Percentiles rank a stretch among this genome's conserved stretches.
Evolutionary conservation across 2,888 invertebrate genomes (phyloP).

Genomic region (Drosophila putrida): DNA sequence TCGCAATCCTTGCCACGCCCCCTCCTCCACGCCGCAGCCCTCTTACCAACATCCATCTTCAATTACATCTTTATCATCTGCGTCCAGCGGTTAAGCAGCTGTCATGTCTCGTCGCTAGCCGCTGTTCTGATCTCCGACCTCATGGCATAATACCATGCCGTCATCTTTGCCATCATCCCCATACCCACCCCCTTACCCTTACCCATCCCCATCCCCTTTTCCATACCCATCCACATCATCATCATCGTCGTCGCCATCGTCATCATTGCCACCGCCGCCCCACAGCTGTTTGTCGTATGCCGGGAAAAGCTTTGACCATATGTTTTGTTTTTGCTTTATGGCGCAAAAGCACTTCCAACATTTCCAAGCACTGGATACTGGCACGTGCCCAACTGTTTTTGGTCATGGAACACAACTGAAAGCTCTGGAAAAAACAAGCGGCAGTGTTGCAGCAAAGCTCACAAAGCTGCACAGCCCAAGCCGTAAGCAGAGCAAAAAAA

Average conservation of each 20-base stretch:
- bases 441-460: slow-evolving; percentile 61
- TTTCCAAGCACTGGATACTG: slow-evolving; percentile 52
- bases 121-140: slow-evolving; percentile 26
- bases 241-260: slow-evolving; percentile 15
- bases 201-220: background rate
- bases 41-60: slow-evolving; percentile 6
- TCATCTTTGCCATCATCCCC: slow-evolving; percentile 28
- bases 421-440: slow-evolving; percentile 37
- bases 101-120: slow-evolving; percentile 24
- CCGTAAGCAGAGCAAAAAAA: too few species aligned
- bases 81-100: slow-evolving; percentile 41
- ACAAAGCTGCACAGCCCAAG: slow-evolving; percentile 7
- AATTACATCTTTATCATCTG: slow-evolving; percentile 30
- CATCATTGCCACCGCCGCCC: slow-evolving; percentile 37
- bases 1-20: background rate
- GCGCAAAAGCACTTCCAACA: slow-evolving; percentile 47
- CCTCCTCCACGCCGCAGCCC: too few species aligned
- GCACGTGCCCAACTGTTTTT: slow-evolving; percentile 63
- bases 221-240: background rate
- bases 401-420: slow-evolving; percentile 45
- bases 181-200: background rate
- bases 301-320: slow-evolving; percentile 61
- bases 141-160: slow-evolving; percentile 40
- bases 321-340: slow-evolving; percentile 67
- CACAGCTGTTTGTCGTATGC: slow-evolving; percentile 64